Base-by-base conservation (phyloP, 2,888 invertebrate genomes). In the Drosophila anomelani region DNA sequence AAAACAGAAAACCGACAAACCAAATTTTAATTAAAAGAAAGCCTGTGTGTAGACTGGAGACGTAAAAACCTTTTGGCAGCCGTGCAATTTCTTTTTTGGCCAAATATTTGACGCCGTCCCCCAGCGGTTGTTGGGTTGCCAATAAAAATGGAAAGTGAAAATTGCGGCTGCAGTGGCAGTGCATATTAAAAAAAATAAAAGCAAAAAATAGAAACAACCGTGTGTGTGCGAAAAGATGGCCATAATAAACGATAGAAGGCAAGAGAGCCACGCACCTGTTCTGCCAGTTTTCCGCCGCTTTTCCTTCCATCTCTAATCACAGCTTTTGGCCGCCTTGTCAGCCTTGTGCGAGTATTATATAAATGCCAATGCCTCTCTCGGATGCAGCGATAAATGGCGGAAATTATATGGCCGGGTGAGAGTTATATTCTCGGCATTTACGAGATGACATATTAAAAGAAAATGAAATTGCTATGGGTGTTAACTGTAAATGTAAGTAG, bases 101-200 rank as follows among this genome's bases (percentile, higher is more conserved):
- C 78, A 85, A 85, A 84, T 86, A 88, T 89, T 89, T 85, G 85
- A 86, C 51, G 61, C 61, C 69, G 39, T 38, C 75, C 53, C 47
- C 75, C 58, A 58, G 66, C 54, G 75, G 66, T 73, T 75, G 68
- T 51, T 89, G 88, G 75, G 66, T 73, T 75, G 68, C 55, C 85
- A 86, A 86, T 86, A 89, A 86, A 85, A 86, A 86, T 88, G 85
- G 85, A 86, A 86, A 86, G 85, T 86, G 85, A 86, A 86, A 86
- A 89, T 86, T 85, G 89, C 75, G 76, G 80, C 71, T 82, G 85
- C 86, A 79, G 49, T 59, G 77, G 71, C 68, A 77, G 56, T 88
- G 89, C 89, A 89, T 88, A 88, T 89, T 88, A 85, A 89, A 85
- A 20, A 85, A 51, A 49, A 66, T 71, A 72, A 39, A 49, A 53